phyloP scores from a whole-genome alignment of 2,113 vertebrate species.

The Chunga burmeisteri region DNA sequence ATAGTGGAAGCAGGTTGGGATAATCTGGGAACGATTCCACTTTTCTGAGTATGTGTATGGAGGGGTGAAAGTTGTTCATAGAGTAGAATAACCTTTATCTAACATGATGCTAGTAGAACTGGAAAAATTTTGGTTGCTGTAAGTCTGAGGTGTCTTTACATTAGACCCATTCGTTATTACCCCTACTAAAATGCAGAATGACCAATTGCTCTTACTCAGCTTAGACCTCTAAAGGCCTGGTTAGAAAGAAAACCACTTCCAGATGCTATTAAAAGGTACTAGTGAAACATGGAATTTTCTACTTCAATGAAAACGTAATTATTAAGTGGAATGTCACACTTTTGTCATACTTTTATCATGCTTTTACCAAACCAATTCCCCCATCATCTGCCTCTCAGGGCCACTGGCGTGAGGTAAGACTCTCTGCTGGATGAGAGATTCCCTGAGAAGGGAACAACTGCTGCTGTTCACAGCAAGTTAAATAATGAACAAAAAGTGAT shows the following conservation, averaged over 20 bases:
- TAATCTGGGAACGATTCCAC: neutral
- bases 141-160: neutral
- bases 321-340: neutral
- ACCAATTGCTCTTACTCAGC: neutral
- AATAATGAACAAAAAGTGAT: slow-evolving; percentile 8
- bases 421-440: neutral
- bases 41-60: neutral
- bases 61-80: neutral
- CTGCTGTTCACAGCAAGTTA: neutral
- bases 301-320: neutral
- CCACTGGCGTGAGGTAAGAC: neutral
- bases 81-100: neutral
- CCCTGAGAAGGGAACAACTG: neutral
- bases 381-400: neutral
- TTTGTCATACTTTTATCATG: neutral
- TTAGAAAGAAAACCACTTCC: neutral
- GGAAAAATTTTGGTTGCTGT: neutral
- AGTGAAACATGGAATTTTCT: neutral
- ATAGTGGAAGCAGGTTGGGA: neutral
- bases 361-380: neutral
- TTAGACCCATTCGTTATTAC: neutral
- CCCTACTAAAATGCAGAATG: neutral
- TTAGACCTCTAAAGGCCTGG: neutral
- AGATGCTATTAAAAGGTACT: neutral
- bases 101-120: neutral